Conservation (phyloP, 2,797 vertebrate genomes). For the Oreortyx pictus region DNA sequence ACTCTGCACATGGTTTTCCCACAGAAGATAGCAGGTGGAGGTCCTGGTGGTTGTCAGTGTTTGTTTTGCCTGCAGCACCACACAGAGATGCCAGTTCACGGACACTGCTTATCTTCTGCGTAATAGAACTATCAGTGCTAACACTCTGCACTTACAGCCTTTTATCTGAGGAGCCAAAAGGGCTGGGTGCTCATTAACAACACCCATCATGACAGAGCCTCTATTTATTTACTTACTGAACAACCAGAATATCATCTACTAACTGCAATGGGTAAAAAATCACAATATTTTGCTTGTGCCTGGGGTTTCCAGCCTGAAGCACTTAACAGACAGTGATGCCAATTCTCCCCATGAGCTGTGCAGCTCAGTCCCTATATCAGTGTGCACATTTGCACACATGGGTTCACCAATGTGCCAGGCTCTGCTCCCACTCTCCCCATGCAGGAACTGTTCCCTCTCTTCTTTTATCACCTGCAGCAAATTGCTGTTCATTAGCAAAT, state of each 20-base stretch:
- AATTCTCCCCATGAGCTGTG: neutral
- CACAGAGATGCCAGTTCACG: neutral
- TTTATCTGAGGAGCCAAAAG: neutral
- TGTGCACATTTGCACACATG: neutral
- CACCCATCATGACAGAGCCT: neutral
- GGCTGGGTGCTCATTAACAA: neutral
- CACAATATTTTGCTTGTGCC: neutral
- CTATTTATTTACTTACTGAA: neutral
- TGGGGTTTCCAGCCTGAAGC: neutral
- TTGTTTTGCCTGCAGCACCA: neutral
- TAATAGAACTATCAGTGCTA: neutral
- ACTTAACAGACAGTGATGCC: neutral
- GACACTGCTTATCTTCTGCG: neutral
- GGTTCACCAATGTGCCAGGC: neutral
- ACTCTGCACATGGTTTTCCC: neutral
- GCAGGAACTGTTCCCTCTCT: slow-evolving; percentile 70
- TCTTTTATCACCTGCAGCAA: slow-evolving; percentile 76
- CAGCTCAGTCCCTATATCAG: neutral
- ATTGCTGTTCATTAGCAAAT: slow-evolving; percentile 80
- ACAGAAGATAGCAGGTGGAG: neutral
- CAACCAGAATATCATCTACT: neutral
- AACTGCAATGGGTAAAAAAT: neutral
- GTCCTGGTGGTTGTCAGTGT: neutral
- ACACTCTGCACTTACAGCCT: fast-evolving
- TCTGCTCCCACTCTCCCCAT: slow-evolving; percentile 10